Evolutionary conservation across 2,888 invertebrate species (phyloP).

Genomic region (Cantharis lateralis): DNA sequence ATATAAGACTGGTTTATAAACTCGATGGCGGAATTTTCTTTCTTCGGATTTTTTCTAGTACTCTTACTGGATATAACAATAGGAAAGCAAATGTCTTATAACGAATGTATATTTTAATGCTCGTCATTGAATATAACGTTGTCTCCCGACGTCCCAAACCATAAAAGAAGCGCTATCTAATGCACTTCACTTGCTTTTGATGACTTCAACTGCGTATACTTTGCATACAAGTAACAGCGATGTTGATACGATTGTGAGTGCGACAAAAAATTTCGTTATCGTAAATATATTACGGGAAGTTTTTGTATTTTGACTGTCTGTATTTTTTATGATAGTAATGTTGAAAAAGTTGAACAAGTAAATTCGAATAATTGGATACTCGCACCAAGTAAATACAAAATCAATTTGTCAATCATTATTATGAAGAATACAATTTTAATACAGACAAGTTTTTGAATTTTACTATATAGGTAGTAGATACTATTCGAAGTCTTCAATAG

Average conservation of each 20-base stretch:
- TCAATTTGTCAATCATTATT: neutral
- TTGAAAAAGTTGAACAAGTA: neutral
- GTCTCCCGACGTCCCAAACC: conserved; percentile 32
- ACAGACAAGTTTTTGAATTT: too few species aligned
- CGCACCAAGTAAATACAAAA: neutral
- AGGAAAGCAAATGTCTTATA: conserved; percentile 1
- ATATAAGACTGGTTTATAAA: neutral
- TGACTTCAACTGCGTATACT: conserved; percentile 19
- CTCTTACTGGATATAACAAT: neutral
- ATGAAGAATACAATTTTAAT: too few species aligned
- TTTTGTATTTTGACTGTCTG: neutral
- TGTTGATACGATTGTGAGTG: neutral
- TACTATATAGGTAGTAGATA: too few species aligned
- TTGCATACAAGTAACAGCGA: neutral
- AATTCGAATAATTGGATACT: neutral
- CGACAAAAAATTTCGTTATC: neutral
- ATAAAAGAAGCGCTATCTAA: conserved; percentile 31
- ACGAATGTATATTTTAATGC: conserved; percentile 1
- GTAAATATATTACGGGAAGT: neutral
- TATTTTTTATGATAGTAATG: neutral
- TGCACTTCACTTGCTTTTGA: conserved; percentile 28
- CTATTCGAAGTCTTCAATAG: too few species aligned
- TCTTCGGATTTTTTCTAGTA: neutral
- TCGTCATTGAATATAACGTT: conserved; percentile 22
- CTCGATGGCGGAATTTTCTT: neutral